Evolutionary conservation across 2,888 invertebrate genomes (phyloP).

Genomic region (Polietes domitor): DNA sequence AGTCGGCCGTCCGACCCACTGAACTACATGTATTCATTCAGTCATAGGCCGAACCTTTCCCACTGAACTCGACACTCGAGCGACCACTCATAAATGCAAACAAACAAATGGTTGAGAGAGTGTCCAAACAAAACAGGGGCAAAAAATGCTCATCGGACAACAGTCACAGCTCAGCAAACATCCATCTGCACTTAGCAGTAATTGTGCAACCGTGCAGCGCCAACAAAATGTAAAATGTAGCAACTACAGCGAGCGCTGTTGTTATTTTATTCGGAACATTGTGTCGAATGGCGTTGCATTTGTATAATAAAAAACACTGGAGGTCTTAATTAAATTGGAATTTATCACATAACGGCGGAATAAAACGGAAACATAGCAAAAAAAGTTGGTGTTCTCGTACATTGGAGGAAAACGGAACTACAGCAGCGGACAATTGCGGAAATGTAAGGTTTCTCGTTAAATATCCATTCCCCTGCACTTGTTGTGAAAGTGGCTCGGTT

Average conservation of each 20-base stretch:
- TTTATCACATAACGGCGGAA: conserved; percentile 6
- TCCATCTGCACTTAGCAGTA: neutral
- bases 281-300: neutral
- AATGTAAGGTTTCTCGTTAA: no score
- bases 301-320: neutral
- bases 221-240: conserved; percentile 17
- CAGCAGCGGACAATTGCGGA: no score
- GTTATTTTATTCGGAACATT: neutral
- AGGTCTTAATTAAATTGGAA: conserved; percentile 21
- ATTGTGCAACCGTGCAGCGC: conserved; percentile 13
- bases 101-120: neutral
- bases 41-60: conserved; percentile 3
- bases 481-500: no score
- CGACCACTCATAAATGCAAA: conserved; percentile 40
- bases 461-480: no score
- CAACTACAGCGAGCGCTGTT: neutral
- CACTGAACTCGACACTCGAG: neutral
- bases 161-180: neutral
- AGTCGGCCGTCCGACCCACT: neutral
- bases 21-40: neutral
- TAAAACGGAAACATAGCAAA: conserved; percentile 6
- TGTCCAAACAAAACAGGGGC: neutral
- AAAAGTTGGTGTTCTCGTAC: no score
- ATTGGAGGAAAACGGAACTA: no score
- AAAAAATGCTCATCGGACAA: neutral